phyloP scores from a whole-genome alignment of 2,113 vertebrate genomes.

The Pao palembangensis region DNA sequence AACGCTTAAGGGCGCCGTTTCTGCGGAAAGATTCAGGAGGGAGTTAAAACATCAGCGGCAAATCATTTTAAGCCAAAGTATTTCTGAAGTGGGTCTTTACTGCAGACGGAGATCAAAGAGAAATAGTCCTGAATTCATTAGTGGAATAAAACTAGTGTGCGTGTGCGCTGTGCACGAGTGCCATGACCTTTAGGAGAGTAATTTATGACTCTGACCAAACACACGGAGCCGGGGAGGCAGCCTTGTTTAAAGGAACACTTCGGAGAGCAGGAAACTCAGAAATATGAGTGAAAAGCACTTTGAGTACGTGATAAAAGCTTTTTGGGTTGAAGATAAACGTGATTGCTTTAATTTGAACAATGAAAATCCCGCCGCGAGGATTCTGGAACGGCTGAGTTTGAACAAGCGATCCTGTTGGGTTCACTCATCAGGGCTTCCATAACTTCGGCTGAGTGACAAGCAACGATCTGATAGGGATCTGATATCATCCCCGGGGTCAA shows the following conservation, averaged over 20 bases:
- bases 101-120: slow-evolving; percentile 20
- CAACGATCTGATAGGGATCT: slow-evolving; percentile 54
- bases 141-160: slow-evolving; percentile 6
- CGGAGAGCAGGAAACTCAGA: not conserved
- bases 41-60: slow-evolving; percentile 18
- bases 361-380: too few species aligned
- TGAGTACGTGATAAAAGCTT: too few species aligned
- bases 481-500: slow-evolving; percentile 46
- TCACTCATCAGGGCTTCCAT: slow-evolving; percentile 30
- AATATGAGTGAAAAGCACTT: too few species aligned
- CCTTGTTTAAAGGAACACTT: not conserved
- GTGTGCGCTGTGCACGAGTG: slow-evolving; percentile 11
- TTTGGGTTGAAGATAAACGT: not conserved
- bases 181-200: slow-evolving; percentile 23
- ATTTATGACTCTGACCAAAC: slow-evolving; percentile 33
- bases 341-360: slow-evolving; percentile 17
- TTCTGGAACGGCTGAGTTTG: not conserved
- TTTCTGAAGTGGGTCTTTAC: slow-evolving; percentile 19
- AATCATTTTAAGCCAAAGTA: not conserved
- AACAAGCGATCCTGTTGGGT: slow-evolving; percentile 33
- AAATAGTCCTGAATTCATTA: slow-evolving; percentile 12
- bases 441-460: slow-evolving; percentile 43
- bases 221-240: not conserved
- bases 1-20: slow-evolving; percentile 23
- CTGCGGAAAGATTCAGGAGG: slow-evolving; percentile 9